Conservation (phyloP, 2,888 invertebrate species). For the Machimus atricapillus region DNA sequence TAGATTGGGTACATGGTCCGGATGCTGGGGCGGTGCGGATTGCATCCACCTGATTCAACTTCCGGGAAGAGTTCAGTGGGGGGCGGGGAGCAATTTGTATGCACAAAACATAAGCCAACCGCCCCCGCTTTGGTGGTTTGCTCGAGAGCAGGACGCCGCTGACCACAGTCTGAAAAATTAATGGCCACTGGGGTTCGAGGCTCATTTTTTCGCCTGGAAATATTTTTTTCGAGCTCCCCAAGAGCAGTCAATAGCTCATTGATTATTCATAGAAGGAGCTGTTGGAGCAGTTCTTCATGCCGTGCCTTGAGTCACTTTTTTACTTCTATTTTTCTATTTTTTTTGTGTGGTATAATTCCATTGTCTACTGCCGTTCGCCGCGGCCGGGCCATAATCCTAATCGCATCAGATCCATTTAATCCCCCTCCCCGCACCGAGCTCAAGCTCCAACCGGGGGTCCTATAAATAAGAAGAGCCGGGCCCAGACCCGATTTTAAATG, state of each 20-base stretch:
- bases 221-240: not conserved
- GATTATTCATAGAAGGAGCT: conserved; percentile 30
- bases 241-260: conserved; percentile 18
- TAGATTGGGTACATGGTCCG: not conserved
- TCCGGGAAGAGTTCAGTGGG: not conserved
- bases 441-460: not conserved
- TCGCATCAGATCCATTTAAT: conserved; percentile 16
- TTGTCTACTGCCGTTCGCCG: not conserved
- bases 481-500: conserved; percentile 21
- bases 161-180: conserved; percentile 15
- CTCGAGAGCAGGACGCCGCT: not conserved
- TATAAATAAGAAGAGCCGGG: conserved; percentile 7
- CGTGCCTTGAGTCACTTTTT: not conserved
- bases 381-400: conserved; percentile 16
- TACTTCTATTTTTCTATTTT: not conserved
- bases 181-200: not conserved
- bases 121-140: not conserved
- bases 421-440: not conserved
- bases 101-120: conserved; percentile 9
- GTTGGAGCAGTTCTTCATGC: not conserved
- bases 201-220: not conserved
- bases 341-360: not conserved
- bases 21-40: not conserved
- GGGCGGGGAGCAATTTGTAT: not conserved
- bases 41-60: not conserved